phyloP scores from a whole-genome alignment of 2,113 vertebrate genomes.

The Atlantisia rogersi region DNA sequence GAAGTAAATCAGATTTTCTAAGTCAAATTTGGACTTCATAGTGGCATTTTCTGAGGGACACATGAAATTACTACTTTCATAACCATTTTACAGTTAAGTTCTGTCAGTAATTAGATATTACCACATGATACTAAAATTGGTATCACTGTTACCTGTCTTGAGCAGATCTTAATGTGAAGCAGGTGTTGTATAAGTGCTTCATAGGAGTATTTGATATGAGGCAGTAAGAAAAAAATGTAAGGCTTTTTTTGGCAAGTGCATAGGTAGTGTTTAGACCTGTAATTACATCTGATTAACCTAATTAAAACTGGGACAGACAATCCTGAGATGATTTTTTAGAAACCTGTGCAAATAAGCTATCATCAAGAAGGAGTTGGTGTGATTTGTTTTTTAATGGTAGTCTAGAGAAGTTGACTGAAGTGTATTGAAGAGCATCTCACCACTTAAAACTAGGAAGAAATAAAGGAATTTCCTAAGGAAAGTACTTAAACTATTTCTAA shows the following conservation, averaged over 20 bases:
- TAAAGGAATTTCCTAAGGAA: not conserved
- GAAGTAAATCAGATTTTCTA: conserved; percentile 32
- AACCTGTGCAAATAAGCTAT: not conserved
- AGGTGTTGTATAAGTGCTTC: not conserved
- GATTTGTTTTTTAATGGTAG: not conserved
- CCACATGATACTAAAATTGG: not conserved
- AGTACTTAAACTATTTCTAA: not conserved
- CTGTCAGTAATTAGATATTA: conserved; percentile 1
- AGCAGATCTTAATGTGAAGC: conserved; percentile 9
- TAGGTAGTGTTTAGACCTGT: conserved; percentile 34
- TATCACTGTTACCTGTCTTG: not conserved
- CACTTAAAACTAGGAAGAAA: not conserved
- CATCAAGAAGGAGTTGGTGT: not conserved
- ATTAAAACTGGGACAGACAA: conserved; percentile 55
- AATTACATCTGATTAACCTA: conserved; percentile 60
- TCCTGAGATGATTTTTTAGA: conserved; percentile 28
- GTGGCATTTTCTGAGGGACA: not conserved
- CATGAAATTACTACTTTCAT: conserved; percentile 3
- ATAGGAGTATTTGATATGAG: not conserved
- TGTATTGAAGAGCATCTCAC: not conserved
- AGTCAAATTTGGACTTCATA: conserved; percentile 11
- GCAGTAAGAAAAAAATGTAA: not conserved
- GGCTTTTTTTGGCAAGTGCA: conserved; percentile 34
- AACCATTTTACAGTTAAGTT: not conserved
- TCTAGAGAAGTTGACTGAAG: not conserved